Evolutionary conservation across 2,797 vertebrate species (phyloP), one percentile per base, ranked within the genome.

Genomic region (Valencia hispanica): DNA sequence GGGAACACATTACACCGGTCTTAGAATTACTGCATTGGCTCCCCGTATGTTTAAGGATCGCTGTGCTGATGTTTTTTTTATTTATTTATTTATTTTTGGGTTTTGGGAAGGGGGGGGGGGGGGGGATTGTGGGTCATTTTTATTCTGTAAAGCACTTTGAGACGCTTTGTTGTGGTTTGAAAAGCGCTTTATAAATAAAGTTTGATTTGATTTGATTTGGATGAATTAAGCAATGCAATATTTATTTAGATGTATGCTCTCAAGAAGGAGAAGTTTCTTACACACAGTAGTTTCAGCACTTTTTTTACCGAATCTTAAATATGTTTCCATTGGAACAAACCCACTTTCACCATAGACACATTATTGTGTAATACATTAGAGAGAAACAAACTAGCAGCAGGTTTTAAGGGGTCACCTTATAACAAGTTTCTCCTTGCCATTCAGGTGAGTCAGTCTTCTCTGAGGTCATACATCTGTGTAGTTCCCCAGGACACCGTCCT

Each of bases 401-500:
- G 55, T 57, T 36, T 36, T 39, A 39, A 39, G 39, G 22, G 4
- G 18, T 61, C 61, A 65, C 20, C 61, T 10, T 65, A 5, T 39
- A 25, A 43, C 30, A 20, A 12, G 30, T 43, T 22, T 18, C 14
- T 73, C 50, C 5, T 61, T 17, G 34, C 53, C 8, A 55, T 73
- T 30, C 20, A 98, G 97, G 97, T 97, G 57, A 95, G 89, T 74
- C 96, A 96, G 94, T 89, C 80, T 0, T 97, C 97, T 0, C 94
- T 98, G 32, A 95, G 97, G 1, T 93, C 95, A 22, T 95, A 94
- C 89, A 96, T 98, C 0, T 96, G 97, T 30, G 97, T 98, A 10
- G 97, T 98, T 75, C 97, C 97, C 22, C 97, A 97, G 89, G 97
- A 98, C 79, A 97, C 96, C 0, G 96, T 98, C 57, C 96, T 98